Conservation (phyloP, 2,113 vertebrate species). For the Empidonax traillii region DNA sequence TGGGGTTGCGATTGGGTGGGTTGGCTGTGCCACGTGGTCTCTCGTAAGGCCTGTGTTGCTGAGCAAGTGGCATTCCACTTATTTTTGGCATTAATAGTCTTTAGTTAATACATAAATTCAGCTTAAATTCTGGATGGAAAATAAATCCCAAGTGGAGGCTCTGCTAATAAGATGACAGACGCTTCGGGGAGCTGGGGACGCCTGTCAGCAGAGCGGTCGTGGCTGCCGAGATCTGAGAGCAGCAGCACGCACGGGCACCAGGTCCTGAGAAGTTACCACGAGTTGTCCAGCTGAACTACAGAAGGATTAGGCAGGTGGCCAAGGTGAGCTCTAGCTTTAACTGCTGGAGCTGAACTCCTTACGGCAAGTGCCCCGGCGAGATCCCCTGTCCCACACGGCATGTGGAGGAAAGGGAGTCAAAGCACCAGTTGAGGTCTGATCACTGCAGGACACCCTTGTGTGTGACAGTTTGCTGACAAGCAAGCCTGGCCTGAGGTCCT, state of each 20-base stretch:
- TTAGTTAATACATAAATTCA: slow-evolving; percentile 71
- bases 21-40: slow-evolving; percentile 44
- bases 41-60: slow-evolving; percentile 58
- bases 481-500: background rate
- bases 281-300: background rate
- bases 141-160: slow-evolving; percentile 60
- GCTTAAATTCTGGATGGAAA: slow-evolving; percentile 60
- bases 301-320: background rate
- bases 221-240: background rate
- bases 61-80: slow-evolving; percentile 62
- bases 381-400: background rate
- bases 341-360: background rate
- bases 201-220: background rate
- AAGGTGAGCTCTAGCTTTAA: background rate
- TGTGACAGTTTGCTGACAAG: background rate
- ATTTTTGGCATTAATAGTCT: slow-evolving; percentile 70
- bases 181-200: slow-evolving; percentile 6
- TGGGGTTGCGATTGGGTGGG: slow-evolving; percentile 53
- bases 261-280: background rate
- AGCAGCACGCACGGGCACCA: background rate
- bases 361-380: background rate
- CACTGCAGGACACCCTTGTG: background rate
- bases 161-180: slow-evolving; percentile 54
- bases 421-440: background rate
- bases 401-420: background rate